Base-by-base conservation (phyloP, 2,888 invertebrate species). In the Dioctria rufipes region DNA sequence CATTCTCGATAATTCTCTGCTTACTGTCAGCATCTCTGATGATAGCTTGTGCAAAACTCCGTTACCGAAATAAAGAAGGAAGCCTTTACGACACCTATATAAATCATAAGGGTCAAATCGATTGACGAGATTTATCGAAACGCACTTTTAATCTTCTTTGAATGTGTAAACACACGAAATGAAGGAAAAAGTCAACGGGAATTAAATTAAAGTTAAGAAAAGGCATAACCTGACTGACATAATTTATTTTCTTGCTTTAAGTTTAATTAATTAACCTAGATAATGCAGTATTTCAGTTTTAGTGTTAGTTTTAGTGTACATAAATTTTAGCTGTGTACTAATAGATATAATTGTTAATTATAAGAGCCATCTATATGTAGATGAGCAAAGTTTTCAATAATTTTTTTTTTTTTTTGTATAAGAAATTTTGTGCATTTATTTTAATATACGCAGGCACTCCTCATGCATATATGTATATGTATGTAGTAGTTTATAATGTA, bases 21-120 rank as follows among this genome's bases (percentile, higher is more conserved):
- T 91, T 95, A 69, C 89, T 96, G 81, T 91, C 93, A 0, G 94
- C 94, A 6, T 93, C 94, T 0, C 90, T 96, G 40, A 90, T 95
- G 83, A 93, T 94, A 0, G 93, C 95, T 81, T 96, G 95, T 86
- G 92, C 94, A 11, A 92, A 94, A 83, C 92, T 95, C 88, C 91
- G 94, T 83, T 91, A 93, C 83, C 90, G 92, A 37, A 91, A 91
- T 82, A 88, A 89, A 40, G 89, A 88, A 80, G 85, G 86, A 2
- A 87, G 90, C 4, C 89, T 91, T 0, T 90, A 89, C 67, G 89
- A 90, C 83, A 90, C 91, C 0, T 93, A 93, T 84, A 91, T 93
- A 40, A 92, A 92, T 40, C 93, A 93, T 83, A 93, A 93, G 85
- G 93, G 92, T 82, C 90, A 92, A 84, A 92, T 93, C 84, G 91